Evolutionary conservation across 2,888 invertebrate genomes (phyloP).

Genomic region (Lasioglossum morio): DNA sequence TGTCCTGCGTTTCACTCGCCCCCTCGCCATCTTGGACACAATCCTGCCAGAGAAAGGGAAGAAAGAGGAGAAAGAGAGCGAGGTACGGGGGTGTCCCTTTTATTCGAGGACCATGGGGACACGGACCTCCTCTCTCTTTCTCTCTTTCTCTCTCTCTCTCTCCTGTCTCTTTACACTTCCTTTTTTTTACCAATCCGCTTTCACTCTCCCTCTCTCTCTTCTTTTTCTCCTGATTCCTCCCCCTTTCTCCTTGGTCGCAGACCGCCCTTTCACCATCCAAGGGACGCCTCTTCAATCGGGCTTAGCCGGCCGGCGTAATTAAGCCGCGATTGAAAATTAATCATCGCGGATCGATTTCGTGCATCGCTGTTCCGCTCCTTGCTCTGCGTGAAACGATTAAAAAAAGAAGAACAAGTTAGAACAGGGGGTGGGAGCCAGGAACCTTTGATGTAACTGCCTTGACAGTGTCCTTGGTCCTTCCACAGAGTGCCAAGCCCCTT

Average conservation of each 20-base stretch:
- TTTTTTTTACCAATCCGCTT: slow-evolving; percentile 21
- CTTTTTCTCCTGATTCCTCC: background rate
- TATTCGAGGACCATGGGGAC: slow-evolving; percentile 64
- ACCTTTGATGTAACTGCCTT: slow-evolving; percentile 71
- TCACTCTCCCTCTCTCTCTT: slow-evolving; percentile 6
- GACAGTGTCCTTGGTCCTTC: background rate
- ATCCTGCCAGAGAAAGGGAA: slow-evolving; percentile 60
- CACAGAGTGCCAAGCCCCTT: slow-evolving; percentile 75
- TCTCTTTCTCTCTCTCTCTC: slow-evolving; percentile 37
- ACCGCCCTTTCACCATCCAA: slow-evolving; percentile 62
- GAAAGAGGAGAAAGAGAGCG: slow-evolving; percentile 8
- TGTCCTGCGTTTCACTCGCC: slow-evolving; percentile 70
- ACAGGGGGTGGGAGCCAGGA: background rate
- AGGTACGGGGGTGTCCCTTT: slow-evolving; percentile 56
- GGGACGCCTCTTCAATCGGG: slow-evolving; percentile 71
- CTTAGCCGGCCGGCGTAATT: slow-evolving; percentile 78
- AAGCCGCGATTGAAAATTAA: slow-evolving; percentile 82
- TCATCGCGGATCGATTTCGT: slow-evolving; percentile 77
- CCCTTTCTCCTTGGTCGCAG: slow-evolving; percentile 43
- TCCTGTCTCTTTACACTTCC: slow-evolving; percentile 47
- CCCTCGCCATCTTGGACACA: slow-evolving; percentile 65
- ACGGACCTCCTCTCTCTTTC: slow-evolving; percentile 26
- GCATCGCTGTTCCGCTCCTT: slow-evolving; percentile 47
- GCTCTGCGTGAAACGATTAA: slow-evolving; percentile 45
- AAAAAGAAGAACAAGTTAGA: slow-evolving; percentile 21